Percentiles rank a stretch among this genome's conserved stretches.
phyloP scores from a whole-genome alignment of 2,888 invertebrate genomes.

The Brachypalpus laphriformis region DNA sequence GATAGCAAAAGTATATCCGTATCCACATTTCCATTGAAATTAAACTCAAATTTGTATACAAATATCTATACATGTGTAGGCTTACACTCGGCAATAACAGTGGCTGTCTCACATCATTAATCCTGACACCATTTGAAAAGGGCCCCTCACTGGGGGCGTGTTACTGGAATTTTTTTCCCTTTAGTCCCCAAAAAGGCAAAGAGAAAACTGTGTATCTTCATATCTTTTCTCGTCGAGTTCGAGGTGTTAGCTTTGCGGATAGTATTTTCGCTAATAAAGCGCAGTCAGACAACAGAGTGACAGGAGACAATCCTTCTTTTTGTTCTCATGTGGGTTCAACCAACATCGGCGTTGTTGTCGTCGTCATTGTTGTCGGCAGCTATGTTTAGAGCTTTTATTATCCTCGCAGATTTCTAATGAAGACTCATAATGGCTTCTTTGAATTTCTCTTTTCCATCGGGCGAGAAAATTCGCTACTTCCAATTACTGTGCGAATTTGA shows the following conservation, averaged over 20 bases:
- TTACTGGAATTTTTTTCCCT: neutral
- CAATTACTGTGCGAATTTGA: slow-evolving; percentile 57
- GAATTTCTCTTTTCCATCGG: slow-evolving; percentile 14
- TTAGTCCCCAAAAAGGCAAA: neutral
- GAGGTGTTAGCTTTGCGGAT: slow-evolving; percentile 14
- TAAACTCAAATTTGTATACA: slow-evolving; percentile 48
- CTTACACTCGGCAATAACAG: slow-evolving; percentile 12
- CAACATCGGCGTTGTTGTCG: slow-evolving; percentile 19
- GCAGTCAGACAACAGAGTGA: slow-evolving; percentile 45
- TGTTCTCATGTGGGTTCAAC: slow-evolving; percentile 45
- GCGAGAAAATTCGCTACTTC: slow-evolving; percentile 14
- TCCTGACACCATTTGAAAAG: slow-evolving; percentile 62
- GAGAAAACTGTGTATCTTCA: slow-evolving; percentile 2
- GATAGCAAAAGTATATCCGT: slow-evolving; percentile 30
- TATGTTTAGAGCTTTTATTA: slow-evolving; percentile 21
- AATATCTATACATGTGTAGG: neutral
- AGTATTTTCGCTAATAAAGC: slow-evolving; percentile 51
- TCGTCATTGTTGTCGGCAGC: slow-evolving; percentile 2
- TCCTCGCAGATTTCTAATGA: slow-evolving; percentile 48
- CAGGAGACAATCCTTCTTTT: slow-evolving; percentile 64
- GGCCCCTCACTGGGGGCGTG: neutral
- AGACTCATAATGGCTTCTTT: slow-evolving; percentile 42
- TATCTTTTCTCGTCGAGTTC: slow-evolving; percentile 14
- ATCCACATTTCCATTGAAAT: slow-evolving; percentile 38
- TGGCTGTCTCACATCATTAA: slow-evolving; percentile 61